Percentiles rank a stretch among this genome's conserved stretches.
These are phyloP conservation scores for Turritopsis rubra DNA, from an alignment of 30 jellyfish, hydroid and myxozoan genomes.

Conservation along the genomic window DNA sequence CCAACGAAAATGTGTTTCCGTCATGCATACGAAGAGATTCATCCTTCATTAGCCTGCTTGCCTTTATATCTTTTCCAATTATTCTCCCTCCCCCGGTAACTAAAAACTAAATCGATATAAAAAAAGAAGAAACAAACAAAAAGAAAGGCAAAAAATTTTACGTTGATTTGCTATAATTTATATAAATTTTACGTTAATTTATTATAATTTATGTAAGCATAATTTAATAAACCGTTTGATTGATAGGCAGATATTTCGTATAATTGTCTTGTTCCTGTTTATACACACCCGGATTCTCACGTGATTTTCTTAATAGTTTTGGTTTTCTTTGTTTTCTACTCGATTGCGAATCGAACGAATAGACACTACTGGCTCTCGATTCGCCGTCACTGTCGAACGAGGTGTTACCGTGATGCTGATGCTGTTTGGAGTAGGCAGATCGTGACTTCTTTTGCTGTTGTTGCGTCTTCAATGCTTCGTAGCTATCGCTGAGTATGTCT, in stretches of 20 bases:
- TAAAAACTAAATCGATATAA: not conserved
- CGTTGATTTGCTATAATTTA: not conserved
- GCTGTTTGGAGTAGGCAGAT: not conserved
- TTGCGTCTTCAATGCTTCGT: not conserved
- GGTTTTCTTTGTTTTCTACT: conserved; percentile 32
- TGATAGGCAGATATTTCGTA: conserved; percentile 48
- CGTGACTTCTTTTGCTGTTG: not conserved
- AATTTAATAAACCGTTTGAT: conserved; percentile 7
- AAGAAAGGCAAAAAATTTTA: not conserved
- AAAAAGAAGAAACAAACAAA: not conserved
- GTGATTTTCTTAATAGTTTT: conserved; percentile 51
- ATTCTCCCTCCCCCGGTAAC: not conserved
- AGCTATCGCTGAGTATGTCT: not conserved
- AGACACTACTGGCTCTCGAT: not conserved
- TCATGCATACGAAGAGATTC: too few species aligned
- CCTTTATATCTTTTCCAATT: not conserved
- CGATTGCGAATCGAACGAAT: not conserved
- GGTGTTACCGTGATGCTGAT: not conserved
- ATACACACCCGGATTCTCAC: conserved; percentile 52
- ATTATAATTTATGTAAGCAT: not conserved
- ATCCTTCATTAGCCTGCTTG: too few species aligned
- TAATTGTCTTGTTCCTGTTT: conserved; percentile 60
- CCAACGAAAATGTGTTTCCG: not conserved
- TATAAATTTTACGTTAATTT: not conserved
- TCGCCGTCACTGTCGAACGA: conserved; percentile 11